Evolutionary conservation across 2,113 vertebrate species (phyloP), one percentile per base, ranked within the genome.

Genomic region (Sakesphorus luctuosus): DNA sequence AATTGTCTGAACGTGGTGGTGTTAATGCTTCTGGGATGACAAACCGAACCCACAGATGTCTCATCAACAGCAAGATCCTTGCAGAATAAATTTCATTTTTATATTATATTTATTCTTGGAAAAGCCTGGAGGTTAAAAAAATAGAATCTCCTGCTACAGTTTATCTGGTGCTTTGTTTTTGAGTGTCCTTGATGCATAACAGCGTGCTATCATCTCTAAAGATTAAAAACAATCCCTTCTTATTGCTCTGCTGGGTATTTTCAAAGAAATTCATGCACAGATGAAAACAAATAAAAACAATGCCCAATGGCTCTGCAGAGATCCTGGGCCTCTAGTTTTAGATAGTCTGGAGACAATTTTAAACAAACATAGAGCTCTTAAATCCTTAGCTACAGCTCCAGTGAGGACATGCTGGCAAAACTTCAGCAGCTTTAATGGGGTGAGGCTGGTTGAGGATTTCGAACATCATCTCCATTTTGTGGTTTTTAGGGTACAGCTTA

Each of bases 221-320:
- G 95, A 97, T 96, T 94, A 96, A 95, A 95, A 95, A 38, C 91
- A 96, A 97, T 93, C 84, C 93, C 91, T 94, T 91, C 91, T 85
- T 95, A 97, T 71, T 96, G 93, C 94, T 96, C 94, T 82, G 78
- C 71, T 91, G 93, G 89, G 93, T 90, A 89, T 95, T 95, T 96
- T 83, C 71, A 90, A 96, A 95, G 91, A 95, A 95, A 94, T 94
- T 93, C 71, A 94, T 80, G 93, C 84, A 83, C 38, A 80, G 63
- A 89, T 85, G 77, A 95, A 97, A 97, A 94, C 91, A 95, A 94
- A 95, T 84, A 92, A 89, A 95, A 90, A 49, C 89, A 79, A 67
- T 25, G 28, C 62, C 81, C 89, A 73, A 77, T 43, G 50, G 84
- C 81, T 83, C 87, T 91, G 58, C 71, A 73, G 78, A 94, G 90